These are phyloP conservation scores for Venustaconcha ellipsiformis DNA, from an alignment of 1,140 invertebrate species.

Conservation along the genomic window DNA sequence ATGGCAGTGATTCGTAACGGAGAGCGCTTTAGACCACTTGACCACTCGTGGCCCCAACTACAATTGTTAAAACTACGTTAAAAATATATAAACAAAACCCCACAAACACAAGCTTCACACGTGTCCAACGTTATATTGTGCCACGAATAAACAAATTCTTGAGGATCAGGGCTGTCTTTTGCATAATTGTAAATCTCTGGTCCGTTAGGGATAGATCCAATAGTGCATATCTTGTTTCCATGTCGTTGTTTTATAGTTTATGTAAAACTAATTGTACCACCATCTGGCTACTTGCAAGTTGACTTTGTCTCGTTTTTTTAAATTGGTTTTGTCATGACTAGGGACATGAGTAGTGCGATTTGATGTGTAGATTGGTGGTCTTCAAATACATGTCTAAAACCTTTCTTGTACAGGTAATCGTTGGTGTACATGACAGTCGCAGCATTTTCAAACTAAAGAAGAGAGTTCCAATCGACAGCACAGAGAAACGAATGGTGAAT, in stretches of 20 bases:
- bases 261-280: background rate
- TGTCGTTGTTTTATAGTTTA: background rate
- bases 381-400: background rate
- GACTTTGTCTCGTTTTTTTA: background rate
- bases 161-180: too few relatives aligned
- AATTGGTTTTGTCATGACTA: background rate
- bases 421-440: conserved; percentile 62
- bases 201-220: too few relatives aligned
- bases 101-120: too few relatives aligned
- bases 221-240: background rate
- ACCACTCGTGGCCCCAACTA: too few relatives aligned
- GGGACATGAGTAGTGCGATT: background rate
- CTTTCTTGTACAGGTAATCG: conserved; percentile 49
- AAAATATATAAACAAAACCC: too few relatives aligned
- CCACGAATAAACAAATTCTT: too few relatives aligned
- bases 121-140: too few relatives aligned
- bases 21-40: too few relatives aligned
- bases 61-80: too few relatives aligned
- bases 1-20: too few relatives aligned
- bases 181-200: too few relatives aligned
- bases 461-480: conserved; percentile 61
- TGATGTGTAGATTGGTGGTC: background rate
- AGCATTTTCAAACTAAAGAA: conserved; percentile 63
- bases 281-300: background rate
- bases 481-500: conserved; percentile 60